Conservation (phyloP, 2,888 invertebrate genomes). For the Belgica antarctica region DNA sequence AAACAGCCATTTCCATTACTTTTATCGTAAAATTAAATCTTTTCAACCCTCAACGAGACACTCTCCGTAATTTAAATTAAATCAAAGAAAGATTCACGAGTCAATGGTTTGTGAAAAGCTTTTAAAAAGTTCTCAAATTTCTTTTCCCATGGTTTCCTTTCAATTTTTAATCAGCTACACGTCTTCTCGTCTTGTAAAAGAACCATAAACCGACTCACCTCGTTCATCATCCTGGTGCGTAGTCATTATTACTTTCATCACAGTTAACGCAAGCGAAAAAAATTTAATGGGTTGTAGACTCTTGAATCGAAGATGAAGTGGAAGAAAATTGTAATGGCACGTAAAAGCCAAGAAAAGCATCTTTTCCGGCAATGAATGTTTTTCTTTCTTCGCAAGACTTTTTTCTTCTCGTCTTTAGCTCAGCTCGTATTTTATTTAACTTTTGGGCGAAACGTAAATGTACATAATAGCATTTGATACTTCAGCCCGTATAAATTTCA, state of each 20-base stretch:
- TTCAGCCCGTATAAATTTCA: constrained; percentile 30
- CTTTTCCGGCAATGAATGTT: too few relatives aligned
- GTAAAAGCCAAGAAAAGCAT: background rate
- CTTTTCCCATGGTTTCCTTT: too few relatives aligned
- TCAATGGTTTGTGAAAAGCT: background rate
- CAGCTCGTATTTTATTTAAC: background rate
- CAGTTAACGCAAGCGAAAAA: background rate
- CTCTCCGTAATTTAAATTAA: too few relatives aligned
- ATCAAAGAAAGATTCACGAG: too few relatives aligned
- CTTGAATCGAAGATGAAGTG: constrained; percentile 19
- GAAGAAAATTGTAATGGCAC: background rate
- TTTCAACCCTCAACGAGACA: too few relatives aligned
- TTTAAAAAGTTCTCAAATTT: background rate
- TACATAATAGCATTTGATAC: constrained; percentile 9
- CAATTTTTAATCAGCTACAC: constrained; percentile 9
- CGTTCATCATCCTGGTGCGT: constrained; percentile 6
- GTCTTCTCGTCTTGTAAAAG: background rate
- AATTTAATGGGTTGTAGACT: constrained; percentile 21
- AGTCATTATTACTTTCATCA: constrained; percentile 7
- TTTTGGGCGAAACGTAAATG: constrained; percentile 6
- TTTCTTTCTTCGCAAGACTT: background rate
- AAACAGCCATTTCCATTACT: too few relatives aligned
- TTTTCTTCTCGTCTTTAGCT: background rate
- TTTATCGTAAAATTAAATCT: too few relatives aligned
- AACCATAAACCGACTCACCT: constrained; percentile 1